phyloP scores from a whole-genome alignment of 1,140 invertebrate species.

The Eumaeus atala region DNA sequence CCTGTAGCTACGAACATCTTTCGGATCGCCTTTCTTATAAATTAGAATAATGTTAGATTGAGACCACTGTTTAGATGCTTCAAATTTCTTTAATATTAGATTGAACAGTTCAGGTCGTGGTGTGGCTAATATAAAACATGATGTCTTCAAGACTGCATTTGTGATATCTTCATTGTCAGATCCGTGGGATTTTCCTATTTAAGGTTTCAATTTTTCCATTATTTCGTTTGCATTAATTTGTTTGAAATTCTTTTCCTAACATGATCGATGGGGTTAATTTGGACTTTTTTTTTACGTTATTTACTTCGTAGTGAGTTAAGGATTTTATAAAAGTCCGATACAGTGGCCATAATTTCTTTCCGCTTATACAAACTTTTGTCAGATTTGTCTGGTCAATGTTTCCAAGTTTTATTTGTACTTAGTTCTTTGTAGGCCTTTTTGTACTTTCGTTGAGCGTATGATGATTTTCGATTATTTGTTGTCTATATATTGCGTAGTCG shows the following conservation, averaged over 20 bases:
- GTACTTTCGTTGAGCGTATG: neutral
- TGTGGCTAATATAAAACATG: neutral
- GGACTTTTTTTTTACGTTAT: too few species aligned
- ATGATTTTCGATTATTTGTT: neutral
- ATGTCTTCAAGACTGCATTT: conserved; percentile 19
- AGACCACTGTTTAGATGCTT: conserved; percentile 19
- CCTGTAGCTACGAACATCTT: conserved; percentile 18
- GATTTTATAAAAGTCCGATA: neutral
- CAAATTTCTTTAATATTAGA: conserved; percentile 11
- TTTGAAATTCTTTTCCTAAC: too few species aligned
- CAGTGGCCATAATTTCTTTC: neutral
- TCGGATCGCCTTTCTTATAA: conserved; percentile 21
- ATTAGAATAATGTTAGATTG: conserved; percentile 15
- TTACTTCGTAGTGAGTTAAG: too few species aligned
- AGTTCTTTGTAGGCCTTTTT: conserved; percentile 1
- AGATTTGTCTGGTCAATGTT: neutral
- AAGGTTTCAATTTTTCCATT: too few species aligned
- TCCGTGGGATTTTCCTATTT: conserved; percentile 18
- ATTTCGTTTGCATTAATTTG: too few species aligned
- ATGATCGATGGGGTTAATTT: too few species aligned
- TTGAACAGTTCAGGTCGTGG: conserved; percentile 20
- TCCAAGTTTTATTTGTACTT: neutral
- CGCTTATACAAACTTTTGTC: neutral
- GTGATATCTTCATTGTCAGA: too few species aligned
- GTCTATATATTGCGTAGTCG: neutral